Evolutionary conservation across 2,888 invertebrate species (phyloP), one percentile per base, ranked within the genome.

Genomic region (Drosophila helvetica): DNA sequence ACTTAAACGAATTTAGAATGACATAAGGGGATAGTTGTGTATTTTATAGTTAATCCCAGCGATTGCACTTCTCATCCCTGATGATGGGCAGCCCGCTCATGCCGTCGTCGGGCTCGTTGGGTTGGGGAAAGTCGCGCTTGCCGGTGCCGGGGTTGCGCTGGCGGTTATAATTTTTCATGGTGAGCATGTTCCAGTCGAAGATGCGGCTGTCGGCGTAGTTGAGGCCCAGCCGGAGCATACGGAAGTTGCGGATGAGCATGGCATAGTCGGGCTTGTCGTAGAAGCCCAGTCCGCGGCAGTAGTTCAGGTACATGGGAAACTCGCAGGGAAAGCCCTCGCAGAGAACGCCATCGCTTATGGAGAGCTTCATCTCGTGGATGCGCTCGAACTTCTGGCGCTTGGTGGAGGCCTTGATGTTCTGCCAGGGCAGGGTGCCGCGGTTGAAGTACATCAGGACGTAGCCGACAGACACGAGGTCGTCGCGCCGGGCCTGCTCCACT

Each of bases 391-490:
- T 99, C 93, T 99, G 98, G 75, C 97, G 94, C 93, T 99, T 99
- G 25, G 98, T 99, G 61, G 97, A 98, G 6, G 99, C 99, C 92
- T 98, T 98, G 43, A 99, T 93, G 7, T 98, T 98, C 93, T 99
- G 99, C 99, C 99, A 99, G 10, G 99, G 99, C 90, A 99, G 94
- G 83, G 96, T 97, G 85, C 99, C 99, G 75, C 98, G 95, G 92
- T 98, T 97, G 92, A 99, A 99, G 93, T 99, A 99, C 98, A 99
- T 98, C 90, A 99, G 95, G 84, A 99, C 98, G 92, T 99, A 99
- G 81, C 99, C 99, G 92, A 99, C 93, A 55, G 98, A 98, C 93
- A 99, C 98, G 92, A 99, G 94, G 93, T 99, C 99, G 92, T 99
- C 99, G 89, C 99, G 95, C 77, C 99, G 95, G 79, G 98, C 98